A percentile compares a stretch with the other conserved stretches of the same genome.
phyloP scores from a whole-genome alignment of 2,797 vertebrate species.

The Hippopotamyrus pictus region DNA sequence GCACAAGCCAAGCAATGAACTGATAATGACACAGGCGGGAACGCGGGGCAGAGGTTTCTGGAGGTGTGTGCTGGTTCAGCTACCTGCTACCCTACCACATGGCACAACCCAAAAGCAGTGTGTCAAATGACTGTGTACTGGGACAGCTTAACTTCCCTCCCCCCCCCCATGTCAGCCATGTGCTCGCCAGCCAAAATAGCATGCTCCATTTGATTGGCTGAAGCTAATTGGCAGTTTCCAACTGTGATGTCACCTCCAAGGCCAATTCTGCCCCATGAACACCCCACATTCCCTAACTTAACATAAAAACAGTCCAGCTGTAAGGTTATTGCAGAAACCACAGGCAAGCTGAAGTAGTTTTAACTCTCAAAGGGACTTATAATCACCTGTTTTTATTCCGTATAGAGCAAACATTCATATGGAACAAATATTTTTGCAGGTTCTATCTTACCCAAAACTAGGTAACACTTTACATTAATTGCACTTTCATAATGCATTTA shows the following conservation, averaged over 20 bases:
- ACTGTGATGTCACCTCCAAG: constrained; percentile 19
- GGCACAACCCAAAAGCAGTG: neutral
- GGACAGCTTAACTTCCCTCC: neutral
- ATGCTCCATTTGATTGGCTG: neutral
- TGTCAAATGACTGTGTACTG: neutral
- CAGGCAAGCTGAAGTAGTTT: neutral
- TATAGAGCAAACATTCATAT: neutral
- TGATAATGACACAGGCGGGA: neutral
- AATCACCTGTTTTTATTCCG: neutral
- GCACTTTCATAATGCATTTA: neutral
- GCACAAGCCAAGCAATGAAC: neutral
- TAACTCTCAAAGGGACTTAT: neutral
- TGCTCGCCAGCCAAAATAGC: neutral
- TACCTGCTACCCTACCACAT: neutral
- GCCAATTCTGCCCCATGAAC: constrained; percentile 52
- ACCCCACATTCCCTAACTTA: constrained; percentile 60
- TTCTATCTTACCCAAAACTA: neutral
- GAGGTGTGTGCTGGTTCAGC: neutral
- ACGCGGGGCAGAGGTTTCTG: neutral
- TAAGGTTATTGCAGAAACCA: constrained; percentile 49
- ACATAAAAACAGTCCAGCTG: constrained; percentile 60
- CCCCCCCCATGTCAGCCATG: neutral
- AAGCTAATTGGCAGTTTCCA: constrained; percentile 14
- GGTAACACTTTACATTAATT: neutral
- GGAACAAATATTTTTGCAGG: neutral